Evolutionary conservation across 2,797 vertebrate genomes (phyloP), one percentile per base, ranked within the genome.

Genomic region (Hypotaenidia okinawae): DNA sequence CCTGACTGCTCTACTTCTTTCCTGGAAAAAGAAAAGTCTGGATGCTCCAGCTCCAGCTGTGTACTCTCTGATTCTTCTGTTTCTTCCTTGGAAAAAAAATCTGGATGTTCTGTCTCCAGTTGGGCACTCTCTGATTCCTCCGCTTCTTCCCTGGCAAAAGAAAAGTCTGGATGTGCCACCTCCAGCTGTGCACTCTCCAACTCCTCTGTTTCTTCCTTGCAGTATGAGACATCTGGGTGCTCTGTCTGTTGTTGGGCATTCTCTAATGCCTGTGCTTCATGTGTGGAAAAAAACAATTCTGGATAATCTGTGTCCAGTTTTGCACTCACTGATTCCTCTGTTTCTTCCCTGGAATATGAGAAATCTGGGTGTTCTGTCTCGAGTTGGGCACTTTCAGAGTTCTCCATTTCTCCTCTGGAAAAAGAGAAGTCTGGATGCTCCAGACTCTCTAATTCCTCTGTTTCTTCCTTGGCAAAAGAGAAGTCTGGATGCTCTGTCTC

Each of bases 361-460:
- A 79, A 69, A 43, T 88, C 80, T 74, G 91, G 43, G 52, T 78
- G 17, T 37, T 94, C 73, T 21, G 5, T 63, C 37, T 95, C 87
- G 3, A 47, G 10, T 5, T 81, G 57, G 49, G 16, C 10, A 30
- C 12, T 62, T 24, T 12, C 81, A 6, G 4, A 4, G 62, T 92
- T 63, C 22, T 87, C 70, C 5, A 25, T 55, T 77, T 94, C 76
- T 70, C 70, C 68, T 19, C 72, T 92, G n/a, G 91, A 92, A 87
- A 77, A 94, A 15, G 81, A 95, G 30, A 87, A 91, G 12, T 95
- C 92, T 80, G 93, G 85, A 57, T 51, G 25, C 10, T 94, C 73
- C 59, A 74, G 27, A 80, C 3, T 5, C 13, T 87, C 43, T 4
- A 37, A 23, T 69, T 89, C n/a, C 10, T 84, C 54, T 72, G 9